phyloP scores from a whole-genome alignment of 1,140 invertebrate species.

The Drosophila willistoni region DNA sequence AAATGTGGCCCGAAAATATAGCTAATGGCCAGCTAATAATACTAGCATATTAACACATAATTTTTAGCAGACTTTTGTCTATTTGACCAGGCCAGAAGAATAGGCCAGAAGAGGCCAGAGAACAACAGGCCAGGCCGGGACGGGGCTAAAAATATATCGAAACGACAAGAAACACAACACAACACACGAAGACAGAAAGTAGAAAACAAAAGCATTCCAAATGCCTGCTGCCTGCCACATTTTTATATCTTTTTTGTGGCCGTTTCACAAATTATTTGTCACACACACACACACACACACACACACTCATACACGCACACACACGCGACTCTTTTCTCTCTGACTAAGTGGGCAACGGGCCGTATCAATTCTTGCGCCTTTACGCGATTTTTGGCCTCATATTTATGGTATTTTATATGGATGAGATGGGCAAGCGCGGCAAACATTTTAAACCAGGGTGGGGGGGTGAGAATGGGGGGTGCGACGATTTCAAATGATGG shows the following conservation, averaged over 20 bases:
- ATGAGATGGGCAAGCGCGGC: slow-evolving; percentile 36
- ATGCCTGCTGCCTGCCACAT: slow-evolving; percentile 51
- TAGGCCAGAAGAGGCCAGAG: background rate
- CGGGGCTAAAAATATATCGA: slow-evolving; percentile 44
- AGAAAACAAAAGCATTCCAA: slow-evolving; percentile 71
- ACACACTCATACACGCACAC: slow-evolving; percentile 38
- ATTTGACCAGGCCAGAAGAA: slow-evolving; percentile 37
- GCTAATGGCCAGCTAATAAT: slow-evolving; percentile 67
- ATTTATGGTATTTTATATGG: slow-evolving; percentile 65
- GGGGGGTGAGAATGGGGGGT: background rate
- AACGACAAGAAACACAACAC: slow-evolving; percentile 40
- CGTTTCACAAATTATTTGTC: slow-evolving; percentile 78
- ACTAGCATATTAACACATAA: slow-evolving; percentile 80
- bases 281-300: slow-evolving; percentile 73
- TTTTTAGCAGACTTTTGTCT: slow-evolving; percentile 66
- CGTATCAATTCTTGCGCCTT: slow-evolving; percentile 71
- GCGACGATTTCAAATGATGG: background rate
- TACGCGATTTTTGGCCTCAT: slow-evolving; percentile 62
- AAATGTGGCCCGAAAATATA: too few relatives aligned
- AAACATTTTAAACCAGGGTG: background rate
- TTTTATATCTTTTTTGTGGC: slow-evolving; percentile 67
- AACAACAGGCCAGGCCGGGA: slow-evolving; percentile 36
- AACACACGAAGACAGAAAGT: slow-evolving; percentile 16
- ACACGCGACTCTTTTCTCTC: background rate
- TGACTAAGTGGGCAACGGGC: slow-evolving; percentile 73